Evolutionary conservation across 2,797 vertebrate species (phyloP), one percentile per base, ranked within the genome.

Genomic region (Epinephelus coioides): DNA sequence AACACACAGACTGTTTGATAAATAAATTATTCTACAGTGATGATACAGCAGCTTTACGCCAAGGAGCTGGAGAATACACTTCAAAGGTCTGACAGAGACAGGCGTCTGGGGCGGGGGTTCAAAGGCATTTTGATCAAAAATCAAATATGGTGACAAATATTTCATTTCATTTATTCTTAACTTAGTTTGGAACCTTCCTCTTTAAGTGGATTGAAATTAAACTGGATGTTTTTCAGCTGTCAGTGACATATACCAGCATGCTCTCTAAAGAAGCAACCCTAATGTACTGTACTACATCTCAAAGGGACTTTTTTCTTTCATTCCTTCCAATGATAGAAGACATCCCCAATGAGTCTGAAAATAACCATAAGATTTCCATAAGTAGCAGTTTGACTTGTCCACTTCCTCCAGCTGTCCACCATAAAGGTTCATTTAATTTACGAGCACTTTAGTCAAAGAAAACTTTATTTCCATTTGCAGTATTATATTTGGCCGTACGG

Each of bases 21-120:
- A 82, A 83, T 84, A 65, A 66, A 67, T 38, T 51, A 49, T 30
- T 63, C 5, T 18, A 10, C 27, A 21, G 70, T 13, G 71, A 89
- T 79, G 74, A 81, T 44, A 14, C 9, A 63, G 64, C 61, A 56
- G 66, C 23, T 77, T 74, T 46, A 67, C 27, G 56, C 62, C 0
- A 27, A 65, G 46, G 50, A 56, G 70, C 27, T n/a, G 66, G 7
- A 46, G 60, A 63, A 44, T 4, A 25, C n/a, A 6, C 50, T 76
- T 66, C 21, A 77, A 55, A 57, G 38, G n/a, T 34, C 49, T 46
- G 34, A 53, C 30, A 40, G 68, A 71, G 17, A 5, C 13, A n/a
- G 2, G 3, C 6, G 6, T 10, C 10, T 17, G 3, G 60, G 49
- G 47, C 4, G 44, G 2, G 12, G 8, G 3, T 21, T 59, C 23